Evolutionary conservation across 2,113 vertebrate species (phyloP).

Genomic region (Corythornis madagascariensis): DNA sequence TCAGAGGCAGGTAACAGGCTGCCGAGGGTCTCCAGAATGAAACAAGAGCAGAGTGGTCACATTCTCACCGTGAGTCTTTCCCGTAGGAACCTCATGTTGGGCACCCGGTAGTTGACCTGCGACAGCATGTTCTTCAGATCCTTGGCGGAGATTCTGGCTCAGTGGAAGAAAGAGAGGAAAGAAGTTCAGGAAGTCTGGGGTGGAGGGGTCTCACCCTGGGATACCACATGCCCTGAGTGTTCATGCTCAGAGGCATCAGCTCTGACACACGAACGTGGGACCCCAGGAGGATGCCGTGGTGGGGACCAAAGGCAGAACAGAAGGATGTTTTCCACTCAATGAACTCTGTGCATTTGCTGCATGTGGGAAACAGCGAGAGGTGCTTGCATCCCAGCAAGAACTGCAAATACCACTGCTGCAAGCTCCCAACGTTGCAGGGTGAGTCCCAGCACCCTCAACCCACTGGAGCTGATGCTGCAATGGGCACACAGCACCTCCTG

Average conservation of each 20-base stretch:
- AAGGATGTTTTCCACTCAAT: not conserved
- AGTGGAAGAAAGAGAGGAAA: not conserved
- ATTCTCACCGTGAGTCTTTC: constrained; percentile 90
- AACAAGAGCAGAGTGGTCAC: accelerated
- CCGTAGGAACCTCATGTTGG: constrained; percentile 96
- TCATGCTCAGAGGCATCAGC: not conserved
- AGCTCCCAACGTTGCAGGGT: not conserved
- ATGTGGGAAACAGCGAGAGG: not conserved
- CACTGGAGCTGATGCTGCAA: accelerated
- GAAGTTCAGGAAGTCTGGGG: not conserved
- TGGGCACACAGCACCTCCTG: not conserved
- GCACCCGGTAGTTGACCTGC: constrained; percentile 98
- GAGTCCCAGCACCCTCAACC: not conserved
- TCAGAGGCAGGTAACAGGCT: not conserved
- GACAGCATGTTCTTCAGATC: constrained; percentile 97
- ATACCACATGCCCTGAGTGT: accelerated
- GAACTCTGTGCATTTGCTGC: not conserved
- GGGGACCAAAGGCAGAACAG: not conserved
- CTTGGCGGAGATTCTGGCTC: constrained; percentile 93
- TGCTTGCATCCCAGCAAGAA: not conserved
- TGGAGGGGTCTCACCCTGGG: not conserved
- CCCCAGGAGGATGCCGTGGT: not conserved
- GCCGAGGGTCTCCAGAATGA: accelerated
- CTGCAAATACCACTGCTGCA: not conserved
- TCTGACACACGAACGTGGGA: accelerated